Conservation (phyloP, 2,888 invertebrate species). For the Brachyptera putata region DNA sequence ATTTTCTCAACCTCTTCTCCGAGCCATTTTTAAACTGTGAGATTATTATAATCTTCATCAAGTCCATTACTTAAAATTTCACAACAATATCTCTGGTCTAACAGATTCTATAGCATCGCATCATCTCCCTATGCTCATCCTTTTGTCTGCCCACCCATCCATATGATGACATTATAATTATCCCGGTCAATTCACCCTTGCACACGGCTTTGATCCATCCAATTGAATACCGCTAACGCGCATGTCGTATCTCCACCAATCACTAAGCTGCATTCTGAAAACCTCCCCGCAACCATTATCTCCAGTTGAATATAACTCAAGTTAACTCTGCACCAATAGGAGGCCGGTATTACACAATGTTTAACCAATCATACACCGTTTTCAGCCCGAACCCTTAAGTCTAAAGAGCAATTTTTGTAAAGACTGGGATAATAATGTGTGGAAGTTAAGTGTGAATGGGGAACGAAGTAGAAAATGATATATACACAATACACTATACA, state of each 20-base stretch:
- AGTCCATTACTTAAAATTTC: too few relatives aligned
- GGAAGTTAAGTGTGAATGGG: conserved; percentile 8
- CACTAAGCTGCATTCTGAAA: background rate
- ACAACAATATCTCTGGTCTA: too few relatives aligned
- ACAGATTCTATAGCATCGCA: too few relatives aligned
- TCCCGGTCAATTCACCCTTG: background rate
- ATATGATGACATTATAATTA: background rate
- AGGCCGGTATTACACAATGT: background rate
- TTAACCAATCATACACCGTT: conserved; percentile 16
- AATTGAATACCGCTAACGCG: background rate
- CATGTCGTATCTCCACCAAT: conserved; percentile 11
- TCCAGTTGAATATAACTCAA: background rate
- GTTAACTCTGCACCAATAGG: conserved; percentile 2
- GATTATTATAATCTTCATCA: too few relatives aligned
- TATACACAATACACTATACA: background rate
- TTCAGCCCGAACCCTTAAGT: conserved; percentile 8
- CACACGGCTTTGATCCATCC: background rate
- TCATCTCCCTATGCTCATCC: background rate
- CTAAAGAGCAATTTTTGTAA: conserved; percentile 17
- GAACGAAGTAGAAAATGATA: conserved; percentile 10
- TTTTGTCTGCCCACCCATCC: background rate
- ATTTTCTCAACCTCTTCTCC: too few relatives aligned
- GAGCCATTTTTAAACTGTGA: too few relatives aligned
- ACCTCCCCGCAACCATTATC: background rate
- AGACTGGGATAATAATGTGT: conserved; percentile 2